Evolutionary conservation across 2,888 invertebrate species (phyloP), one percentile per base, ranked within the genome.

Genomic region (Cheilosia scutellata): DNA sequence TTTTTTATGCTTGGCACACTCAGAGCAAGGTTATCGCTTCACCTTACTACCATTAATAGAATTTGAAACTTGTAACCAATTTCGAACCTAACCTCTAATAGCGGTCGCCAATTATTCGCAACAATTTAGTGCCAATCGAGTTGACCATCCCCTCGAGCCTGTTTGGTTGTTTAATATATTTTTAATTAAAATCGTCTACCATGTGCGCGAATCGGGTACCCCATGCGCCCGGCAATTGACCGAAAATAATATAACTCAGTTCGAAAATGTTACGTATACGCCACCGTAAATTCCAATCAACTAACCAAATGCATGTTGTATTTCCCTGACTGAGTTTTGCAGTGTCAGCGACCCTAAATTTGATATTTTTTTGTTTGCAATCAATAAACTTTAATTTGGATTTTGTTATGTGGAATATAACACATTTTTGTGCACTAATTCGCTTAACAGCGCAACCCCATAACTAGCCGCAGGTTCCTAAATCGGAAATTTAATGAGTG

Each of bases 401-500:
- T 16, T 66, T 51, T 57, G 78, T 63, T 63, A 40, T 37, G 31
- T 49, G 31, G 31, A 77, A 60, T 20, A 42, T 7, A 44, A 11
- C 65, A 40, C 57, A 16, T 29, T 25, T 37, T 33, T 66, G 68
- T 2, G 27, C 60, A 33, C 60, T 76, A 76, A 68, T 76, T 68
- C 53, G 76, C 53, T 60, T 49, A 78, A 63, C 57, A 65, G 29
- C 25, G 27, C 33, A 49, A 55, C 49, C 57, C 44, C 47, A 31
- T 25, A 77, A 62, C 70, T 37, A 63, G 63, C 78, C 78, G 31
- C 70, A 71, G 71, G 57, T 47, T 78, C 51, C 78, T 71, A 71
- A 78, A 78, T 78, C 70, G 78, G 49, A 78, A 71, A 63, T 78
- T 78, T 78, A 78, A 78, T 71, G 57, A 78, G 78, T 65, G 70